Percentiles rank a stretch among this genome's conserved stretches.
phyloP scores from a whole-genome alignment of 2,113 vertebrate genomes.

The Peromyscus polionotus region DNA sequence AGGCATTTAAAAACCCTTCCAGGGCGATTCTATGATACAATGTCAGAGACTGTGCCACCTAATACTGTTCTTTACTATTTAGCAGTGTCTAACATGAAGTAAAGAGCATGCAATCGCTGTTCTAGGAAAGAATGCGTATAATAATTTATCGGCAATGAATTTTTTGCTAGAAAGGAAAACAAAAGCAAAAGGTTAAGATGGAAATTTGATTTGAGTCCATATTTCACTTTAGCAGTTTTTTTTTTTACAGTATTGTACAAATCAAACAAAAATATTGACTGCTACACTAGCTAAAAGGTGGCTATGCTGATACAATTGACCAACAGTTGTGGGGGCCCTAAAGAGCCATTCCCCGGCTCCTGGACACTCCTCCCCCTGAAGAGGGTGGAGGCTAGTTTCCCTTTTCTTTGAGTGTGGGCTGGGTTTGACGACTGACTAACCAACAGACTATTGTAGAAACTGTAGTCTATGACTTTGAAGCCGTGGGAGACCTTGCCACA shows the following conservation, averaged over 20 bases:
- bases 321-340: not conserved
- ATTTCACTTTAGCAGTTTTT: not conserved
- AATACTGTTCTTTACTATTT: not conserved
- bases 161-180: conserved; percentile 19
- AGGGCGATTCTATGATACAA: not conserved
- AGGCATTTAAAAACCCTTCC: not conserved
- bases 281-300: not conserved
- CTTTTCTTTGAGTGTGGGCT: not conserved
- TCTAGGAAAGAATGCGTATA: not conserved
- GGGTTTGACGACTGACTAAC: conserved; percentile 3
- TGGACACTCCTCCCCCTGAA: not conserved
- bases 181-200: not conserved
- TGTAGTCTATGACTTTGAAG: not conserved
- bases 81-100: not conserved
- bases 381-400: not conserved
- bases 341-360: not conserved
- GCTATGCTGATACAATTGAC: not conserved
- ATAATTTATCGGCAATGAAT: not conserved
- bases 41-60: not conserved
- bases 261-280: not conserved
- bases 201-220: not conserved
- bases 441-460: conserved; percentile 11
- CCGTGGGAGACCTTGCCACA: not conserved
- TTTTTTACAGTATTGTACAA: not conserved
- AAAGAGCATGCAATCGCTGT: not conserved